These are phyloP conservation scores for Aphelinus certus DNA, from an alignment of 1,140 invertebrate species.

Conservation along the genomic window DNA sequence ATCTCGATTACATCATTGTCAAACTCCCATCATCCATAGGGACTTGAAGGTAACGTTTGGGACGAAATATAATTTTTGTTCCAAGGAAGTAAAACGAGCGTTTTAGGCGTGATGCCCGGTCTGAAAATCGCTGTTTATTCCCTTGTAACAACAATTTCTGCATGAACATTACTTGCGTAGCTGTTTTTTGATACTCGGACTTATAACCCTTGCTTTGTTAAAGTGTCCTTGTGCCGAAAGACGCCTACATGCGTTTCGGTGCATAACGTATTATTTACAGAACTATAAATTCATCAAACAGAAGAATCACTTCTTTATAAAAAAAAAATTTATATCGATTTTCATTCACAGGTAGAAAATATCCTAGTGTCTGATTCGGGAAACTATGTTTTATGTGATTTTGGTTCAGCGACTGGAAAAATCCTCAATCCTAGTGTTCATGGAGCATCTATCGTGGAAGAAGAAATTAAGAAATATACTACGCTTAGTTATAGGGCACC, in stretches of 20 bases:
- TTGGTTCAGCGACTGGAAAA: slow-evolving; percentile 88
- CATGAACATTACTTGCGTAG: no score
- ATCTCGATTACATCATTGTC: slow-evolving; percentile 91
- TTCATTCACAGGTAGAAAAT: slow-evolving; percentile 80
- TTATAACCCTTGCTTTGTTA: no score
- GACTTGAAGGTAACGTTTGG: slow-evolving; percentile 82
- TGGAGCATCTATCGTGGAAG: slow-evolving; percentile 81
- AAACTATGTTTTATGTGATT: slow-evolving; percentile 88
- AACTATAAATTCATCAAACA: slow-evolving; percentile 10
- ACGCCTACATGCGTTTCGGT: no score
- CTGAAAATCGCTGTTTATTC: not conserved
- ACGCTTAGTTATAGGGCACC: slow-evolving; percentile 93
- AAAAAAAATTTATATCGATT: slow-evolving; percentile 4
- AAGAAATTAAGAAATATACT: slow-evolving; percentile 95
- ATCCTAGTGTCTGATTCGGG: slow-evolving; percentile 82
- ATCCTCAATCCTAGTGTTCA: slow-evolving; percentile 78
- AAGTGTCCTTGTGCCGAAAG: no score
- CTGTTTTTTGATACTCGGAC: no score
- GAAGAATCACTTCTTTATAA: slow-evolving; percentile 11
- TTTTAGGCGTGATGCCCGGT: not conserved
- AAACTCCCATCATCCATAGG: slow-evolving; percentile 94
- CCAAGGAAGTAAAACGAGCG: not conserved
- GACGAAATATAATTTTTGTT: slow-evolving; percentile 19
- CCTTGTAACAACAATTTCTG: no score
- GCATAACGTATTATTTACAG: no score